These are phyloP conservation scores for Sterrhoptilus dennistouni DNA, from an alignment of 2,113 vertebrate genomes.

Conservation along the genomic window DNA sequence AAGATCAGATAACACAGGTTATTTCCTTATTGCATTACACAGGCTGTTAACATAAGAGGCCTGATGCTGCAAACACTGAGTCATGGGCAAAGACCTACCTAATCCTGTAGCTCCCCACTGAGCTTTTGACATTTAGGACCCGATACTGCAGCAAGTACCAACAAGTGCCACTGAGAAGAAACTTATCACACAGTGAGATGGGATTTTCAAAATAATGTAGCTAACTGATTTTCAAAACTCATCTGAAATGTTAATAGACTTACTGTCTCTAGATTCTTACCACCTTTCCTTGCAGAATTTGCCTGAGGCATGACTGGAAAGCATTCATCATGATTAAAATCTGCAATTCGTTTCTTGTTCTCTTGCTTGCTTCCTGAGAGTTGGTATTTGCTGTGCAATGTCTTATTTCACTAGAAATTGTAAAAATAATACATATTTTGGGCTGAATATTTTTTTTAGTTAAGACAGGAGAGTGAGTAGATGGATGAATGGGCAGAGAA, in stretches of 20 bases:
- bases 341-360: background rate
- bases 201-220: slow-evolving; percentile 34
- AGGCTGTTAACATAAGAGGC: slow-evolving; percentile 2
- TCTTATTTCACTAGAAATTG: background rate
- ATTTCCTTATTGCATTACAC: slow-evolving; percentile 21
- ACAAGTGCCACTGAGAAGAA: slow-evolving; percentile 34
- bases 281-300: slow-evolving; percentile 1
- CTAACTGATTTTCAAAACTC: slow-evolving; percentile 35
- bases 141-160: slow-evolving; percentile 43
- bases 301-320: slow-evolving; percentile 36
- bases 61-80: slow-evolving; percentile 16
- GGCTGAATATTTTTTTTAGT: background rate
- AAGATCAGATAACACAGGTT: slow-evolving; percentile 17
- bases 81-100: background rate
- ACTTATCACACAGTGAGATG: background rate
- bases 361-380: background rate
- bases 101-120: background rate
- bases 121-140: slow-evolving; percentile 23
- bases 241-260: slow-evolving; percentile 50
- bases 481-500: background rate
- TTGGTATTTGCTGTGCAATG: background rate
- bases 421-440: background rate
- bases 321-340: slow-evolving; percentile 22
- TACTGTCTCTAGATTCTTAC: slow-evolving; percentile 34
- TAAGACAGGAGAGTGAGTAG: background rate